Conservation (phyloP, 2,888 invertebrate species). For the Globia sparganii region DNA sequence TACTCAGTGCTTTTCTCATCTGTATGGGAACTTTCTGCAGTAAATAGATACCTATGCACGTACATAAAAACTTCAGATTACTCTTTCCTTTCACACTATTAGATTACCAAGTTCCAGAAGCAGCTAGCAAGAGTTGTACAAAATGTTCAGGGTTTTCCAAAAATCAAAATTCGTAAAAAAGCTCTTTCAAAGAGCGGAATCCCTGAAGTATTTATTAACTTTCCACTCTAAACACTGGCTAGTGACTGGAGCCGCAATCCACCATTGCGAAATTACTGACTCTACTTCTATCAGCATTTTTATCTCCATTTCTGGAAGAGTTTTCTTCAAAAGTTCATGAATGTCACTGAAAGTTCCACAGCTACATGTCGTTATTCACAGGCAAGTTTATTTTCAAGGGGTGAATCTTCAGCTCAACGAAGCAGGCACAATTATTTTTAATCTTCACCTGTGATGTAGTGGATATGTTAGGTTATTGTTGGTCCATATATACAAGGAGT, state of each 20-base stretch:
- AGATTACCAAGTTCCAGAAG: neutral
- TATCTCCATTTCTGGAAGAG: neutral
- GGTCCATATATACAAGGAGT: too few relatives aligned
- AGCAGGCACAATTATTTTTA: too few relatives aligned
- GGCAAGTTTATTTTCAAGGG: too few relatives aligned
- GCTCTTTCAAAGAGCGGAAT: too few relatives aligned
- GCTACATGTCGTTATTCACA: neutral
- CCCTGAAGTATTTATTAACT: neutral
- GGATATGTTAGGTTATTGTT: too few relatives aligned
- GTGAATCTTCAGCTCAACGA: too few relatives aligned
- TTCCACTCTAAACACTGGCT: neutral
- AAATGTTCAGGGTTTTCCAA: neutral
- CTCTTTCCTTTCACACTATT: neutral
- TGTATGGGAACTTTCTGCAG: neutral
- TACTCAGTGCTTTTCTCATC: neutral
- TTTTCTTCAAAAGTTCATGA: neutral
- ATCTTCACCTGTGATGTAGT: too few relatives aligned
- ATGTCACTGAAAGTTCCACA: neutral
- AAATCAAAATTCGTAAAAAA: neutral
- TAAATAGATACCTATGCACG: neutral
- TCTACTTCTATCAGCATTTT: neutral
- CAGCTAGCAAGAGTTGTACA: neutral
- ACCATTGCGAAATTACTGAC: neutral
- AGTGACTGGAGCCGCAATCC: neutral
- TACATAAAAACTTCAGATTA: neutral